phyloP scores from a whole-genome alignment of 2,113 vertebrate genomes.

The Poicephalus gulielmi region DNA sequence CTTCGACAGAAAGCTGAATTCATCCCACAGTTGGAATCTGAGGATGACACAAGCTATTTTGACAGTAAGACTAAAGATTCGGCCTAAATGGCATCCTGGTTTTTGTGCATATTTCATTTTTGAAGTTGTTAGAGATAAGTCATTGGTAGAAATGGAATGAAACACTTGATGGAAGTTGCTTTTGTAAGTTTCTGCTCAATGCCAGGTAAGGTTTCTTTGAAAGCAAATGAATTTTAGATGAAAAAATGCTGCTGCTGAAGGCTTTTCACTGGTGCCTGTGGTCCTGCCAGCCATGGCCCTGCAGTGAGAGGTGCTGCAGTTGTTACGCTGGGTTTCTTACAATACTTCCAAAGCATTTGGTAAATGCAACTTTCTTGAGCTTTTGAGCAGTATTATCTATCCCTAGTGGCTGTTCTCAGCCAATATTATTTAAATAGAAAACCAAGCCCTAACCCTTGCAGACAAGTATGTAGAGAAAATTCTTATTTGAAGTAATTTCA shows the following conservation, averaged over 20 bases:
- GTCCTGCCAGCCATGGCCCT: not conserved
- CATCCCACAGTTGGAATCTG: conserved; percentile 95
- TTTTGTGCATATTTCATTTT: not conserved
- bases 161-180: not conserved
- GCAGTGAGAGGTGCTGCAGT: not conserved
- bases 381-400: not conserved
- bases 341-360: not conserved
- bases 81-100: not conserved
- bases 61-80: conserved; percentile 83
- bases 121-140: not conserved
- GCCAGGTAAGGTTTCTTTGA: conserved; percentile 4
- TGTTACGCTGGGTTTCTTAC: not conserved
- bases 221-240: conserved; percentile 4
- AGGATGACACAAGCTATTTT: conserved; percentile 99
- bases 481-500: not conserved
- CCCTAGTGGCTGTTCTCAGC: not conserved
- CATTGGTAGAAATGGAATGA: not conserved
- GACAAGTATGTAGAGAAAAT: not conserved
- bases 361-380: not conserved
- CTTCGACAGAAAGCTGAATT: conserved; percentile 99
- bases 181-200: not conserved
- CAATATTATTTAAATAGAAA: not conserved
- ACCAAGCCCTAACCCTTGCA: not conserved
- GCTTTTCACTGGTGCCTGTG: not conserved
- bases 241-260: not conserved